phyloP scores from a whole-genome alignment of 2,797 vertebrate species.

The Sebastes variabilis region DNA sequence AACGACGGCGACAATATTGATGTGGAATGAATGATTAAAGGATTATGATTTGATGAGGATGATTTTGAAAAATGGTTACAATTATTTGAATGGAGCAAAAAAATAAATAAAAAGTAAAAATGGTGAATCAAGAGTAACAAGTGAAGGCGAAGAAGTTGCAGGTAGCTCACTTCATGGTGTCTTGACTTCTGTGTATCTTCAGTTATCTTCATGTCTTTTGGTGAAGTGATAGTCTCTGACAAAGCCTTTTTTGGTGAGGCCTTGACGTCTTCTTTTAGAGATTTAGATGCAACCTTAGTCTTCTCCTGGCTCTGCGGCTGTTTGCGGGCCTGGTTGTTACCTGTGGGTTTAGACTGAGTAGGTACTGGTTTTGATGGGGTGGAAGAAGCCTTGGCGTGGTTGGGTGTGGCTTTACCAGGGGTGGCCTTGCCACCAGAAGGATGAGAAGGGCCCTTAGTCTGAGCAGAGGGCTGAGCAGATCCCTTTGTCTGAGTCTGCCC shows the following conservation, averaged over 20 bases:
- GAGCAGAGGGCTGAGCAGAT: slow-evolving; percentile 65
- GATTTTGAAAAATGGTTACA: slow-evolving; percentile 37
- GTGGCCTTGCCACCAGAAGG: slow-evolving; percentile 58
- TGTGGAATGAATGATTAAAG: neutral
- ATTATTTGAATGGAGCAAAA: slow-evolving; percentile 48
- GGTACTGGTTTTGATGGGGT: slow-evolving; percentile 77
- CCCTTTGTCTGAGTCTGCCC: slow-evolving; percentile 70
- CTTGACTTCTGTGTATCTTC: slow-evolving; percentile 85
- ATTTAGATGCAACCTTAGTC: slow-evolving; percentile 78
- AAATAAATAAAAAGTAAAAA: slow-evolving; percentile 37
- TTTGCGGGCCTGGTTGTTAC: slow-evolving; percentile 80
- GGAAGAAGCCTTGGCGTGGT: slow-evolving; percentile 67
- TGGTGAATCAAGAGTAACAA: slow-evolving; percentile 64
- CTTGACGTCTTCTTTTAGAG: slow-evolving; percentile 84
- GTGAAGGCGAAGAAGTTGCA: slow-evolving; percentile 79
- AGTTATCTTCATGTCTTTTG: slow-evolving; percentile 82
- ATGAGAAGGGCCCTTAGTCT: slow-evolving; percentile 67
- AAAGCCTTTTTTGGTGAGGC: slow-evolving; percentile 79
- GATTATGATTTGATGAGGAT: neutral
- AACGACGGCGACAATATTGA: neutral
- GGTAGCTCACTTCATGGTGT: slow-evolving; percentile 93
- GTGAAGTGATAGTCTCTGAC: slow-evolving; percentile 74
- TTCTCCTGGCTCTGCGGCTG: slow-evolving; percentile 82
- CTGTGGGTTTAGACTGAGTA: slow-evolving; percentile 80
- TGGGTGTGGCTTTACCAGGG: slow-evolving; percentile 67